Evolutionary conservation across 2,797 vertebrate genomes (phyloP), one percentile per base, ranked within the genome.

Genomic region (Pangasius sanitwongsei): DNA sequence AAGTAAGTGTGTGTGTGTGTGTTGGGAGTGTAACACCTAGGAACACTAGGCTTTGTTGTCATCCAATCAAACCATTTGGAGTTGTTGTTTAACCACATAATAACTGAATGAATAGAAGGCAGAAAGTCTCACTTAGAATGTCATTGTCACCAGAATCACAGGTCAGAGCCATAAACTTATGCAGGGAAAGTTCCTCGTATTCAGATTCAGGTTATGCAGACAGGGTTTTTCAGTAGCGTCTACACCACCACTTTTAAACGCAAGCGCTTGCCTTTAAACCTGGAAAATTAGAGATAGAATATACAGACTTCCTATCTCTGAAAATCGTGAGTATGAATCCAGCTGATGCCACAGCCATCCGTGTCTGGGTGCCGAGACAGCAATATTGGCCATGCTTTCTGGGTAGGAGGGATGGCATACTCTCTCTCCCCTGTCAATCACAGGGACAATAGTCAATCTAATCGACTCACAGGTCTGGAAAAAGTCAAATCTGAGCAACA

Each of bases 1-100:
- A 99, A 98, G 98, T 99, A 98, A 96, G 95, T 87, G 55, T 44
- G 41, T 87, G 16, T 69, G 20, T 34, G 6, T 44, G 25, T 55
- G 48, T 16, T 25, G 11, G 4, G 28, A 0, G 75, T 18, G 11
- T 31, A 44, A 23, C 37, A 72, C 37, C 34, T 18, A 1, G 16
- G 31, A 70, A 70, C 31, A 70, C 23, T n/a, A 23, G 0, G 34
- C 16, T 41, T 37, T 72, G 34, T 41, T 41, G 6, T 72, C 34
- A 15, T 37, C 34, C 34, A 72, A 3, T 37, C 34, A 8, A 41
- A 12, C 34, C 5, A 53, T 28, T 28, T 44, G 72, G 72, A 28
- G 41, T 16, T 31, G 6, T 20, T 20, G 15, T 78, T 48, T 8
- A 77, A 53, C 16, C 37, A 44, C 41, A 1, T 41, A 48, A 48